These are phyloP conservation scores for Cheirogaleus major DNA, from an alignment of 2,797 vertebrate species.

Conservation along the genomic window DNA sequence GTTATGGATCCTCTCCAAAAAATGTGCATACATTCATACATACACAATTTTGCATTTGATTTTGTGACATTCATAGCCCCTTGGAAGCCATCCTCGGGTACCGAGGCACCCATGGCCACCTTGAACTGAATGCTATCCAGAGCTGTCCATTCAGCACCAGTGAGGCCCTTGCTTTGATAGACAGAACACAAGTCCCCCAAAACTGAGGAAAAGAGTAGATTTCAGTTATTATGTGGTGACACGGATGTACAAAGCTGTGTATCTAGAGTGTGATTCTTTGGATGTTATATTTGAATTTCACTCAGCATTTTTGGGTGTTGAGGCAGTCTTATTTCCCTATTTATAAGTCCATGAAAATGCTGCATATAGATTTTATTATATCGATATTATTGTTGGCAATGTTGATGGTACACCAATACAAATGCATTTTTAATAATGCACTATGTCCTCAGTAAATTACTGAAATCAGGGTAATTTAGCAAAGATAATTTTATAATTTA, in stretches of 20 bases:
- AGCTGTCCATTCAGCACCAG: slow-evolving; percentile 59
- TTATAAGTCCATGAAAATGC: not conserved
- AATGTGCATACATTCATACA: not conserved
- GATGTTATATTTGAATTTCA: not conserved
- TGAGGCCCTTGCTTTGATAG: fast-evolving
- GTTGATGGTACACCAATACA: not conserved
- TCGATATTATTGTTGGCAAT: not conserved
- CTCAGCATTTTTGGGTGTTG: not conserved
- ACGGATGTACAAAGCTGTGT: not conserved
- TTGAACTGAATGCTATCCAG: not conserved
- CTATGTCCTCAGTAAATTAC: not conserved
- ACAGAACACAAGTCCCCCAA: not conserved
- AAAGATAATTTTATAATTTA: not conserved
- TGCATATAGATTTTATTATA: not conserved
- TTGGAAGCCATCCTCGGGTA: not conserved
- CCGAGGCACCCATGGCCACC: no score
- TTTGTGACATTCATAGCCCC: not conserved
- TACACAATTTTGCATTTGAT: not conserved
- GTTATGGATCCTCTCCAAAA: not conserved
- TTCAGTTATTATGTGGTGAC: fast-evolving
- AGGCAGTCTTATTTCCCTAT: not conserved
- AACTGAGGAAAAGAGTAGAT: not conserved
- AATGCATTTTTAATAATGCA: not conserved
- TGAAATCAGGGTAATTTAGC: not conserved
- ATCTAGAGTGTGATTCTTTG: not conserved